These are phyloP conservation scores for Lithophane leautieri DNA, from an alignment of 2,888 invertebrate species.

Conservation along the genomic window DNA sequence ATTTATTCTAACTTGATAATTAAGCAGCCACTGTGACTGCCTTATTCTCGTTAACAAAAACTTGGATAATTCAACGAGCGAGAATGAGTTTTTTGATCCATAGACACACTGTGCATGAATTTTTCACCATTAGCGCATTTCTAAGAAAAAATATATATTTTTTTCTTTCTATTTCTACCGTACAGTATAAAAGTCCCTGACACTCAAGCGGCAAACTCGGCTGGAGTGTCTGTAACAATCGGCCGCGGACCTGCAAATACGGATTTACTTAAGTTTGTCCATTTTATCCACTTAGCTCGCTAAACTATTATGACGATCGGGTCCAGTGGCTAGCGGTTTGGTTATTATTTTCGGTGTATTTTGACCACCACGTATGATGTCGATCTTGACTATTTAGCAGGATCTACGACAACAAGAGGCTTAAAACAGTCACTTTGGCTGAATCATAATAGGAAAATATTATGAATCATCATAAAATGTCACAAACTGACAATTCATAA, in stretches of 20 bases:
- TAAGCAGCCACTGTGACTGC: no score
- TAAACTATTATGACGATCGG: constrained; percentile 64
- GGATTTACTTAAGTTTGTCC: constrained; percentile 85
- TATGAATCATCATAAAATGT: no score
- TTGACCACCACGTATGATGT: not conserved
- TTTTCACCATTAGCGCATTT: no score
- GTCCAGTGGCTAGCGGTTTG: constrained; percentile 36
- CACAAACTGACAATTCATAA: no score
- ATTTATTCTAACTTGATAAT: no score
- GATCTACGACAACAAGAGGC: not conserved
- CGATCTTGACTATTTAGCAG: not conserved
- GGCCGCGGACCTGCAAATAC: constrained; percentile 79
- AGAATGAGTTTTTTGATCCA: not conserved
- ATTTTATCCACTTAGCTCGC: constrained; percentile 68
- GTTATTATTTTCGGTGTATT: constrained; percentile 35
- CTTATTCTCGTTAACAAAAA: no score
- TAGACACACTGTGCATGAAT: no score
- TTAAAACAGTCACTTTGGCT: no score
- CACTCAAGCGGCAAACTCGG: constrained; percentile 74
- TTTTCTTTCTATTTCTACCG: no score
- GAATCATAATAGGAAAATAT: no score
- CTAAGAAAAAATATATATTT: no score
- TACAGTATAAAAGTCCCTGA: constrained; percentile 67
- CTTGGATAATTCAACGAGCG: no score
- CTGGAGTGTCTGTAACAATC: constrained; percentile 80